Evolutionary conservation across 2,113 vertebrate species (phyloP), one percentile per base, ranked within the genome.

Genomic region (Neodon shergylaensis): DNA sequence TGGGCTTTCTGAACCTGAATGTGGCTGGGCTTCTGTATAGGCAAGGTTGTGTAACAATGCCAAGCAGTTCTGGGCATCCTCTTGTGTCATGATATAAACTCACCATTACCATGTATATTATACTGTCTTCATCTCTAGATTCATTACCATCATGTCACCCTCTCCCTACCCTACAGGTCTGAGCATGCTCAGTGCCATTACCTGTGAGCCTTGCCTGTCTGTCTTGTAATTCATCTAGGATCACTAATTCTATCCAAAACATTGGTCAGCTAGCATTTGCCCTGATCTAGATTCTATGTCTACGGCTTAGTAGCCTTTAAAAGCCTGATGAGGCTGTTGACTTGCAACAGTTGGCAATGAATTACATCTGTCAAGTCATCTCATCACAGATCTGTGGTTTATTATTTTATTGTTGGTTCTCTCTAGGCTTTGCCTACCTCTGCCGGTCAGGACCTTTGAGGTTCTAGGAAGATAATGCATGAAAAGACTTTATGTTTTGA

Each of bases 321-420:
- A n/a, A 9, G 0, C 61, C 0, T 49, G 39, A 31, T 31, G 7
- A 82, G 65, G n/a, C 39, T 65, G 79, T 2, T 11, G 58, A 92
- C 24, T 65, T 63, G 2, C 36, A n/a, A 12, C 36, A 24, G 5
- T 2, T 3, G 3, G 54, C 1, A 0, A 0, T 3, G 4, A 2
- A 39, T 28, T 94, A 89, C 91, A 95, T 47, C 5, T 0, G 6
- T 16, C 0, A 0, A 61, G 81, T 47, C 47, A 81, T 61, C 76
- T 85, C 9, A 28, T 85, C 19, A 3, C 3, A 33, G 21, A 31
- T 0, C 0, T 5, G 0, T 94, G 88, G 74, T 58, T 88, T 11
- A 22, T 49, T 16, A 11, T 97, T 84, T 21, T 90, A 42, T 92
- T 88, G n/a, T 33, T 81, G 42, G 17, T 90, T 84, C 70, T 95